phyloP scores from a whole-genome alignment of 1,140 invertebrate species.

The Euglossa dilemma region DNA sequence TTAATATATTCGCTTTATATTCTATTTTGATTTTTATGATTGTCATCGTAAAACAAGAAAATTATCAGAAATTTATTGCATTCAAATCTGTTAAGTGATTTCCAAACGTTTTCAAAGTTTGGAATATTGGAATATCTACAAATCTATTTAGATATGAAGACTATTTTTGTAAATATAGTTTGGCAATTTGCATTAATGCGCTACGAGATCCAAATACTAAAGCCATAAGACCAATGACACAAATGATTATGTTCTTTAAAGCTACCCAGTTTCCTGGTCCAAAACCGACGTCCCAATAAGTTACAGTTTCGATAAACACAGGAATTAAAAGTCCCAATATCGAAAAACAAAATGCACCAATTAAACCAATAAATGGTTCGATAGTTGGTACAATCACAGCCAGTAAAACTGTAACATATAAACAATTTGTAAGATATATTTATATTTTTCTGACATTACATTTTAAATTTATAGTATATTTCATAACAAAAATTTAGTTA shows the following conservation, averaged over 20 bases:
- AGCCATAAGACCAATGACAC: conserved; percentile 88
- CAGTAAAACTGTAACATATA: conserved; percentile 86
- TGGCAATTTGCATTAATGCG: conserved; percentile 88
- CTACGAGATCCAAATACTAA: conserved; percentile 91
- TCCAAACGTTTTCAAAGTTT: conserved; percentile 13
- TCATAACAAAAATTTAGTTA: background rate
- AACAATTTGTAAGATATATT: background rate
- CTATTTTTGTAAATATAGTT: conserved; percentile 48
- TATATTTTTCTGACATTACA: background rate
- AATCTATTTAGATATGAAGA: background rate
- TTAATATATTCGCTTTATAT: background rate
- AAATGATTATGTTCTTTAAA: conserved; percentile 89
- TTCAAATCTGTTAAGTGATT: conserved; percentile 7
- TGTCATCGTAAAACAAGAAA: conserved; percentile 20
- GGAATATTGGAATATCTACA: conserved; percentile 39
- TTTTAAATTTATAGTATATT: background rate
- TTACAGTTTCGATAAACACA: conserved; percentile 92
- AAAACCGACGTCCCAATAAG: conserved; percentile 90
- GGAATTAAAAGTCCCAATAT: conserved; percentile 96
- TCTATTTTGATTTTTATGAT: conserved; percentile 1
- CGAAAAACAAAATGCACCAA: conserved; percentile 97
- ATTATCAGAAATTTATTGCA: conserved; percentile 30
- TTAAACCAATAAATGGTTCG: conserved; percentile 94
- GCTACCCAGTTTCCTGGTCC: conserved; percentile 88
- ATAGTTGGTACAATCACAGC: conserved; percentile 94